Evolutionary conservation across 2,888 invertebrate species (phyloP).

Genomic region (Cheiracanthium punctorium): DNA sequence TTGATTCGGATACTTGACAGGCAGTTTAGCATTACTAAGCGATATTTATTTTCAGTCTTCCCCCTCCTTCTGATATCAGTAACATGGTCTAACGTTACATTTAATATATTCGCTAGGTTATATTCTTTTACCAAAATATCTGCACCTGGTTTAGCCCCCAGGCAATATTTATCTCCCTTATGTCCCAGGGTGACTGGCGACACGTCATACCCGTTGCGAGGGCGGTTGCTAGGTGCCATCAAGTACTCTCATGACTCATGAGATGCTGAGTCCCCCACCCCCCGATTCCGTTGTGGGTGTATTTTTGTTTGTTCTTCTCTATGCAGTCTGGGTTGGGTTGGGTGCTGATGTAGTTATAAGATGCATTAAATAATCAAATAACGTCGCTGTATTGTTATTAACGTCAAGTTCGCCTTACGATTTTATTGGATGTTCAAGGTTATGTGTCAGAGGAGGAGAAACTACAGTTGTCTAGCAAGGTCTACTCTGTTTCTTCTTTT

Average conservation of each 20-base stretch:
- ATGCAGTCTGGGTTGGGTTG: background rate
- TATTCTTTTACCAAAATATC: background rate
- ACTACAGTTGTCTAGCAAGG: too few relatives aligned
- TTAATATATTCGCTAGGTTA: background rate
- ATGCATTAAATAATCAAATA: too few relatives aligned
- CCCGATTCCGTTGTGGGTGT: constrained; percentile 8
- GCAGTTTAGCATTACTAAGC: too few relatives aligned
- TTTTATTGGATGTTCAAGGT: too few relatives aligned
- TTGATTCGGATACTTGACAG: too few relatives aligned
- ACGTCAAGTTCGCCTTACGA: too few relatives aligned
- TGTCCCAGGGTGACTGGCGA: background rate
- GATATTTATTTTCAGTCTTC: background rate
- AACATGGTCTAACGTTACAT: background rate
- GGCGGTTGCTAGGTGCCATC: constrained; percentile 51
- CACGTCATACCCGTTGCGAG: constrained; percentile 60
- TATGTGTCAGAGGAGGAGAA: too few relatives aligned
- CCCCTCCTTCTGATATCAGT: background rate
- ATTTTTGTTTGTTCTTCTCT: background rate
- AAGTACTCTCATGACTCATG: constrained; percentile 43
- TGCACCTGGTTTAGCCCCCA: background rate
- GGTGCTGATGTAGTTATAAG: background rate
- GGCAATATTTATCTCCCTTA: background rate
- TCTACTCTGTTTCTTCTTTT: too few relatives aligned
- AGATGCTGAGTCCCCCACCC: background rate
- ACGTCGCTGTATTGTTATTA: too few relatives aligned